Evolutionary conservation across 2,113 vertebrate species (phyloP).

Genomic region (Litocranius walleri): DNA sequence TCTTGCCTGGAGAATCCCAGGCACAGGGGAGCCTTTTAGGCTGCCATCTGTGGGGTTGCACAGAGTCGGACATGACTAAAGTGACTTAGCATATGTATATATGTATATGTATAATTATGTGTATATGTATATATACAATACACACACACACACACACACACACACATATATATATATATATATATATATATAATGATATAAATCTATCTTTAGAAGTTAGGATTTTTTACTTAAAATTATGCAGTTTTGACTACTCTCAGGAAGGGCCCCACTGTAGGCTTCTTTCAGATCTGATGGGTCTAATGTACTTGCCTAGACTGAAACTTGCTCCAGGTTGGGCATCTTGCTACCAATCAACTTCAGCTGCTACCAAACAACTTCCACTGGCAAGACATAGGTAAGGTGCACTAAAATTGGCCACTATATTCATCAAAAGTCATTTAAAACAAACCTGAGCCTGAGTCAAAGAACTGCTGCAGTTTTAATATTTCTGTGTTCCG

Average conservation of each 20-base stretch:
- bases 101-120: not conserved
- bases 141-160: not conserved
- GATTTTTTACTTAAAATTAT: slow-evolving; percentile 17
- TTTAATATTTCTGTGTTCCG: not conserved
- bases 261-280: not conserved
- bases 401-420: not conserved
- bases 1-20: no score
- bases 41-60: no score
- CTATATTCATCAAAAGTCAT: not conserved
- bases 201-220: not conserved
- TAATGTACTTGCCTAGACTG: not conserved
- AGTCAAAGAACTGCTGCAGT: not conserved
- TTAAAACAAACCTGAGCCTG: not conserved
- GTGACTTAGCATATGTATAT: not conserved
- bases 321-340: not conserved
- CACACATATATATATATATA: not conserved
- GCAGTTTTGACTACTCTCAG: not conserved
- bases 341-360: not conserved
- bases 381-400: not conserved
- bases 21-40: no score
- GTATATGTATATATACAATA: not conserved
- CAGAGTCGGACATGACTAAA: no score
- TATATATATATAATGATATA: not conserved
- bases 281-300: not conserved
- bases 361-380: not conserved